Conservation (phyloP, 2,888 invertebrate genomes). For the Drosophila maculinotata region DNA sequence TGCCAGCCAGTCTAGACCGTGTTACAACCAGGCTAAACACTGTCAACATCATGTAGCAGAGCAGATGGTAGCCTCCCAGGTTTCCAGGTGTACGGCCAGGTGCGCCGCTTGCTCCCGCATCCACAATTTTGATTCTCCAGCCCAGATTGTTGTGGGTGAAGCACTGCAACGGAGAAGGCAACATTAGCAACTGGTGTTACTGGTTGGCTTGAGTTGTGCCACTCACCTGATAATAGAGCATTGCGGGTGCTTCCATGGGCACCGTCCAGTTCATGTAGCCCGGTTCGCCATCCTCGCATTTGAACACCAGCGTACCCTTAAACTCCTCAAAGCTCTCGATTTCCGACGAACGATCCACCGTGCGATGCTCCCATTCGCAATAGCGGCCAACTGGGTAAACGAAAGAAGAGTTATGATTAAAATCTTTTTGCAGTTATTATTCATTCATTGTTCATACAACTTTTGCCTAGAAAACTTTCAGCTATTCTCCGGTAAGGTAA, state of each 20-base stretch:
- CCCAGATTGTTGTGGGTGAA: slow-evolving; percentile 96
- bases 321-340: slow-evolving; percentile 92
- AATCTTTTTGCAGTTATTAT: neutral
- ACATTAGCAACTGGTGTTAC: neutral
- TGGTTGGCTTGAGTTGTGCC: fast-evolving
- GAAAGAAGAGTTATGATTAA: neutral
- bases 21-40: slow-evolving; percentile 82
- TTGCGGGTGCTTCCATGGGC: slow-evolving; percentile 92
- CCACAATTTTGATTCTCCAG: slow-evolving; percentile 95
- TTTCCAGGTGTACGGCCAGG: slow-evolving; percentile 19
- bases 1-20: slow-evolving; percentile 41
- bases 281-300: slow-evolving; percentile 91
- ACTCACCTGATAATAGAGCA: slow-evolving; percentile 94
- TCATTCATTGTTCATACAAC: too few species aligned
- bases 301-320: slow-evolving; percentile 90
- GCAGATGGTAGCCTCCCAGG: slow-evolving; percentile 41
- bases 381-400: slow-evolving; percentile 92
- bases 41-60: slow-evolving; percentile 69
- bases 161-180: slow-evolving; percentile 88
- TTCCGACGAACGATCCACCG: slow-evolving; percentile 89
- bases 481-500: too few species aligned
- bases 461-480: too few species aligned
- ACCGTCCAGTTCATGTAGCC: slow-evolving; percentile 94
- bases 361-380: slow-evolving; percentile 94
- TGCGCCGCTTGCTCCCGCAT: slow-evolving; percentile 60